phyloP scores from a whole-genome alignment of 2,113 vertebrate species.

The Anthoscopus minutus region DNA sequence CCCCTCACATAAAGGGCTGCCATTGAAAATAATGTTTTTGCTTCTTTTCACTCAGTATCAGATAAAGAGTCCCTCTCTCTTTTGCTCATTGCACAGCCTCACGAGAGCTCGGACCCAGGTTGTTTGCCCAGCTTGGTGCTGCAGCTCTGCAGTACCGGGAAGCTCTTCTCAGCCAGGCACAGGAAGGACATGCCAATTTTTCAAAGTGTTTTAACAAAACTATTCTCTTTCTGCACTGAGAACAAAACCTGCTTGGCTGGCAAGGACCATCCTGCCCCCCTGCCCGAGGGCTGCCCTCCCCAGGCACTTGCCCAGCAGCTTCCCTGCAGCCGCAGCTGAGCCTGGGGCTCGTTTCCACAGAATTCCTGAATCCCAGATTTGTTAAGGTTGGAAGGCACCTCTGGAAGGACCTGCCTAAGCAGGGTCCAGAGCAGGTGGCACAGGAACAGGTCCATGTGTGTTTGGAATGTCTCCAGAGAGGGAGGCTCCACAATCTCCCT shows the following conservation, averaged over 20 bases:
- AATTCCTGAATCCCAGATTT: not conserved
- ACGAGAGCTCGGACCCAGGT: fast-evolving
- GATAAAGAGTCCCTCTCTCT: not conserved
- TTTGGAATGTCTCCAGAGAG: not conserved
- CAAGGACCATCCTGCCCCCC: not conserved
- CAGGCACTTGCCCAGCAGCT: not conserved
- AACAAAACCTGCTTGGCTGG: constrained; percentile 11
- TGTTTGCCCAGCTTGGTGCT: not conserved
- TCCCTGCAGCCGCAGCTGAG: not conserved
- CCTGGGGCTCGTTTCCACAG: fast-evolving
- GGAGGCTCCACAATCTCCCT: not conserved
- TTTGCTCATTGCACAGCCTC: fast-evolving
- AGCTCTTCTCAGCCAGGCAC: not conserved
- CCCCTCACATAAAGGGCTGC: not conserved
- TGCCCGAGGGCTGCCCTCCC: not conserved
- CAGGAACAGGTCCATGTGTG: not conserved
- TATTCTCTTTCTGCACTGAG: not conserved
- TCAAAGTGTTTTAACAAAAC: not conserved
- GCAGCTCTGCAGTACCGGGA: not conserved
- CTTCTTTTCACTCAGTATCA: not conserved
- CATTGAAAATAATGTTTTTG: not conserved
- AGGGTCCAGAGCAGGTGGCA: not conserved
- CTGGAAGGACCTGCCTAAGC: not conserved
- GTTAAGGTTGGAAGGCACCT: not conserved
- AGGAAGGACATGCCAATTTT: not conserved